phyloP scores from a whole-genome alignment of 2,113 vertebrate species.

The Saguinus imperator region DNA sequence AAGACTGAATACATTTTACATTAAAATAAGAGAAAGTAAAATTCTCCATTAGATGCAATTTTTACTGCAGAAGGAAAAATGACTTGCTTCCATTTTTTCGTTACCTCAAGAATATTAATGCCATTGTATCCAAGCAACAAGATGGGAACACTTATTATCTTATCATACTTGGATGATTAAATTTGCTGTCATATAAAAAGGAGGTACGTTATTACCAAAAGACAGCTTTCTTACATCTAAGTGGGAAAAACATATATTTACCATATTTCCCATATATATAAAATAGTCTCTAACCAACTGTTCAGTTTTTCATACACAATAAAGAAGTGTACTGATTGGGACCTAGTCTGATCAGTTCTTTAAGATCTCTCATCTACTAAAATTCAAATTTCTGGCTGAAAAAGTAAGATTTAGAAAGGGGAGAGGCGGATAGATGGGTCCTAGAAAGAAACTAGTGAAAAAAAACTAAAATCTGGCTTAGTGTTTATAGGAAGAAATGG shows the following conservation, averaged over 20 bases:
- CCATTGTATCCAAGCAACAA: conserved; percentile 47
- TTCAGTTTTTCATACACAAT: neutral
- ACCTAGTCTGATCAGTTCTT: neutral
- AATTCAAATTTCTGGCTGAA: neutral
- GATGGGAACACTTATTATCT: conserved; percentile 45
- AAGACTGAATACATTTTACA: neutral
- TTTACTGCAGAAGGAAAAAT: neutral
- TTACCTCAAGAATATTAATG: conserved; percentile 30
- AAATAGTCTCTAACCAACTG: neutral
- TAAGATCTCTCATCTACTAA: neutral
- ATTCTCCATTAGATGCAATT: neutral
- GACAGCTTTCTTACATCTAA: neutral
- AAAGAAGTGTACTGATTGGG: neutral
- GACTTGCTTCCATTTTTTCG: conserved; percentile 23
- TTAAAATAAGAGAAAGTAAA: conserved; percentile 28
- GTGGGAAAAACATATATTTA: too few species aligned
- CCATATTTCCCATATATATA: neutral
- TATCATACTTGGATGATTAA: conserved; percentile 48
- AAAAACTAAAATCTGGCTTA: neutral
- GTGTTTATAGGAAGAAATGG: neutral
- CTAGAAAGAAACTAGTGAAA: neutral
- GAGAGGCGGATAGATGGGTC: neutral
- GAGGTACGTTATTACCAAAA: conserved; percentile 16
- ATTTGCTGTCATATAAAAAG: conserved; percentile 40
- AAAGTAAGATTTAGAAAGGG: neutral